A percentile compares a stretch with the other conserved stretches of the same genome.
Conservation (phyloP, 2,888 invertebrate genomes). For the Lydus trimaculatus region DNA sequence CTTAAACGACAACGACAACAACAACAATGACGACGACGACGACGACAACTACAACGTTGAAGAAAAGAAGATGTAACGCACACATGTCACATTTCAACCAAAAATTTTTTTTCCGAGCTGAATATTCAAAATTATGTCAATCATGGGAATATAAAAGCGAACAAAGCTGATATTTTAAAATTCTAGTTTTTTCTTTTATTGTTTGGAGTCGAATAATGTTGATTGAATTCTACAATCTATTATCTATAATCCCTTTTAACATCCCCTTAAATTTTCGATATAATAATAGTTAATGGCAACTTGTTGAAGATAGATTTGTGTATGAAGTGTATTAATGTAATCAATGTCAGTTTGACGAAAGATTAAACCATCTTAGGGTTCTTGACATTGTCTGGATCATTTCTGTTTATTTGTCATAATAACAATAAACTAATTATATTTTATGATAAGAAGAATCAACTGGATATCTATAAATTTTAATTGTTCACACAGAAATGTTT, state of each 20-base stretch:
- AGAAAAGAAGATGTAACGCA: neutral
- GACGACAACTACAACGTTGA: neutral
- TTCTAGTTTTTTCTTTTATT: neutral
- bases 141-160: neutral
- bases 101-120: neutral
- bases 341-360: slow-evolving; percentile 42
- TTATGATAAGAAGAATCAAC: neutral
- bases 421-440: neutral
- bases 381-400: slow-evolving; percentile 28
- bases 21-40: slow-evolving; percentile 3
- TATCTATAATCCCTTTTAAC: neutral
- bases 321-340: slow-evolving; percentile 30
- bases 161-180: neutral
- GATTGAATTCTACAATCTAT: neutral
- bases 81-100: neutral
- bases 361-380: slow-evolving; percentile 40
- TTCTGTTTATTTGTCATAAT: slow-evolving; percentile 8
- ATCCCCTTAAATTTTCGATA: neutral
- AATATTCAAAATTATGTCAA: neutral
- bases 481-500: too few species aligned
- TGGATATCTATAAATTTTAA: too few species aligned
- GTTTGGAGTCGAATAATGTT: neutral
- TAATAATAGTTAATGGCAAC: slow-evolving; percentile 11
- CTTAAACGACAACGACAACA: neutral
- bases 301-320: slow-evolving; percentile 23